A percentile compares a stretch with the other conserved stretches of the same genome.
These are phyloP conservation scores for Monomorium pharaonis DNA, from an alignment of 1,140 invertebrate species.

Conservation along the genomic window DNA sequence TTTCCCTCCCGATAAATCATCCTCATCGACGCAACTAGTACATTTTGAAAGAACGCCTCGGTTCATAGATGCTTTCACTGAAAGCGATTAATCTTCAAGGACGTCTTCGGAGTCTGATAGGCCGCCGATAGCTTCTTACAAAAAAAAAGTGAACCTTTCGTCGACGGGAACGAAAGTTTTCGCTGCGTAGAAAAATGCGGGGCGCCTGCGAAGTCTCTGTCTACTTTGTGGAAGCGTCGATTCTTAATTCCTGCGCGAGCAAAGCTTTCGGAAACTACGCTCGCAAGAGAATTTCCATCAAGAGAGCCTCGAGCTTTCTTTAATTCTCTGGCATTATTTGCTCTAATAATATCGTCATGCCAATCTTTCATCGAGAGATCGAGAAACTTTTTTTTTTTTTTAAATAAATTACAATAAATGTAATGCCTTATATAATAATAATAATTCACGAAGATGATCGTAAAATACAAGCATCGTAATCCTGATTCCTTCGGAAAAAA, in stretches of 20 bases:
- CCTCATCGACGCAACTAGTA: constrained; percentile 66
- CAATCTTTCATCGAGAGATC: background rate
- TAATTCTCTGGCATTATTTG: background rate
- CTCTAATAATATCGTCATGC: background rate
- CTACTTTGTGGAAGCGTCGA: background rate
- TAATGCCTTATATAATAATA: background rate
- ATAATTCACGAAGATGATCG: background rate
- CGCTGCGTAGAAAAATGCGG: constrained; percentile 36
- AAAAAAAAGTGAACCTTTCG: constrained; percentile 27
- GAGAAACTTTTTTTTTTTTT: background rate
- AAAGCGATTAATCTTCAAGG: constrained; percentile 78
- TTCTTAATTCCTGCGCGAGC: background rate
- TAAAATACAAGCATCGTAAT: background rate
- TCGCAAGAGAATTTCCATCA: background rate
- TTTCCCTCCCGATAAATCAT: background rate
- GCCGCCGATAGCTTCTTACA: background rate
- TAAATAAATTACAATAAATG: background rate
- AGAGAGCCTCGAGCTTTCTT: background rate
- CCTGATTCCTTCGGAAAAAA: background rate
- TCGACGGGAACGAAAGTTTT: constrained; percentile 28
- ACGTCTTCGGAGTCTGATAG: constrained; percentile 47
- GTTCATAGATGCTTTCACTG: constrained; percentile 78
- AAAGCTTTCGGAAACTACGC: background rate
- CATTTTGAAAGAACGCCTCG: constrained; percentile 71
- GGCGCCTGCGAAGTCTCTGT: background rate